These are phyloP conservation scores for Numenius phaeopus DNA, from an alignment of 2,797 vertebrate genomes.

Conservation along the genomic window DNA sequence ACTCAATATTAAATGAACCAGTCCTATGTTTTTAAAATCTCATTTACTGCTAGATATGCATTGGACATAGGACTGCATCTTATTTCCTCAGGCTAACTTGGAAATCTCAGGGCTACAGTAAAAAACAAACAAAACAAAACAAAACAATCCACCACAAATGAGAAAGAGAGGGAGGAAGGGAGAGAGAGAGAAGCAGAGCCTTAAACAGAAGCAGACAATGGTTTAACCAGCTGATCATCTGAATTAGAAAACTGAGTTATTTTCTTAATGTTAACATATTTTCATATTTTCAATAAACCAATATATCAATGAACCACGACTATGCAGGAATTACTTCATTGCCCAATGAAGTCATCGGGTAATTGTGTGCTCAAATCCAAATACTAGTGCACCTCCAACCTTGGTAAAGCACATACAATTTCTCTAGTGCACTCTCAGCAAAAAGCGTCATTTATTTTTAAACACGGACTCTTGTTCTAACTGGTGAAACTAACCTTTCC, in stretches of 20 bases:
- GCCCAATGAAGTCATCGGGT: not conserved
- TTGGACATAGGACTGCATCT: not conserved
- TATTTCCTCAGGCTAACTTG: not conserved
- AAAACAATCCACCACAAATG: not conserved
- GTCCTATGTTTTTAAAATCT: not conserved
- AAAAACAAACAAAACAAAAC: not conserved
- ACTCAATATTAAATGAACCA: slow-evolving; percentile 10
- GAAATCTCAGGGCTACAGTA: not conserved
- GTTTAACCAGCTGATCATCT: not conserved
- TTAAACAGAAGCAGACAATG: not conserved
- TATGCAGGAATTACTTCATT: not conserved
- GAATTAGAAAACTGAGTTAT: not conserved
- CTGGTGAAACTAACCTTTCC: not conserved
- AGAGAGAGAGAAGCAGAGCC: not conserved
- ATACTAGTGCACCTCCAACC: not conserved
- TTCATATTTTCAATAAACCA: not conserved
- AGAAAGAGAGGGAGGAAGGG: not conserved
- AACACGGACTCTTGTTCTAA: not conserved
- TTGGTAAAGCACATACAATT: not conserved
- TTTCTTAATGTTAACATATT: not conserved
- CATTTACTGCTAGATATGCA: not conserved
- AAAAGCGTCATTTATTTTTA: not conserved
- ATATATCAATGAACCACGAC: not conserved
- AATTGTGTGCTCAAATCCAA: not conserved
- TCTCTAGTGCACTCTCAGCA: not conserved